phyloP scores from a whole-genome alignment of 2,888 invertebrate species.

The Tricholauxania praeusta region DNA sequence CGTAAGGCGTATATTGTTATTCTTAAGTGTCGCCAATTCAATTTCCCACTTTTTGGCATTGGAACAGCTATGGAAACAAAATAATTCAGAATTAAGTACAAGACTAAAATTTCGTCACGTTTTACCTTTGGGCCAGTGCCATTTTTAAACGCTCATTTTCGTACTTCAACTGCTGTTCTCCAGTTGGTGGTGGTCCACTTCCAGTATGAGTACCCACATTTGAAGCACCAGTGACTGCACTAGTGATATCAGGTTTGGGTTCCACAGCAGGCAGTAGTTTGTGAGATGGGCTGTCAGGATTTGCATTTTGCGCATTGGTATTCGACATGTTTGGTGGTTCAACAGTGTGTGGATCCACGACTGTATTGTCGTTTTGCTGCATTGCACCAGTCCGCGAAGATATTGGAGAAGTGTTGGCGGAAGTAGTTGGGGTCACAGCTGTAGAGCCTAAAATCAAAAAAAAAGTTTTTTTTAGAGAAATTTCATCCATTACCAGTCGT shows the following conservation, averaged over 20 bases:
- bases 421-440: conserved; percentile 86
- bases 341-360: conserved; percentile 68
- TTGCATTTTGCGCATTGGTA: conserved; percentile 71
- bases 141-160: conserved; percentile 97
- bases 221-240: conserved; percentile 56
- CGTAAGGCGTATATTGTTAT: conserved; percentile 94
- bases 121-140: conserved; percentile 92
- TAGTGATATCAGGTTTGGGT: conserved; percentile 49
- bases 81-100: background rate
- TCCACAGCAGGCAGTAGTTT: conserved; percentile 57
- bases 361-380: conserved; percentile 66
- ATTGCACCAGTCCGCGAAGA: conserved; percentile 76
- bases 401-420: conserved; percentile 89
- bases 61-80: conserved; percentile 79
- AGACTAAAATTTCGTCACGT: background rate
- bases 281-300: conserved; percentile 68
- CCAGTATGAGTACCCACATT: conserved; percentile 59
- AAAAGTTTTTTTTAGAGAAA: background rate
- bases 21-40: conserved; percentile 94
- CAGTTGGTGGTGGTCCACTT: conserved; percentile 59
- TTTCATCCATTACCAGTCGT: background rate
- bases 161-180: conserved; percentile 90
- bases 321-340: conserved; percentile 71
- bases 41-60: conserved; percentile 99
- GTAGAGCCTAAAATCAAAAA: conserved; percentile 68